phyloP scores from a whole-genome alignment of 2,797 vertebrate genomes.

The Onychomys arenicola region DNA sequence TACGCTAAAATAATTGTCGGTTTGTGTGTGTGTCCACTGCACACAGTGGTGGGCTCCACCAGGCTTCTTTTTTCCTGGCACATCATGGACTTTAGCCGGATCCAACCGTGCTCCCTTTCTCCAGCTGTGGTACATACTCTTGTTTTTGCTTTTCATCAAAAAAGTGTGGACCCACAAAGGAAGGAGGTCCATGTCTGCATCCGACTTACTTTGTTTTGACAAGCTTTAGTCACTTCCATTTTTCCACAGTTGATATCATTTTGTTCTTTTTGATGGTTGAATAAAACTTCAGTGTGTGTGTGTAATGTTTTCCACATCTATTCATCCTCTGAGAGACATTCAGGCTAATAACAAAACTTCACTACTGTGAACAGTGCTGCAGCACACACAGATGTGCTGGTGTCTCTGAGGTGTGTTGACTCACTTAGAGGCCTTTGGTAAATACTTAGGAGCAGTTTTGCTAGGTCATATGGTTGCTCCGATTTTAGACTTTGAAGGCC shows the following conservation, averaged over 20 bases:
- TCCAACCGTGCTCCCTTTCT: background rate
- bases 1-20: background rate
- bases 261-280: background rate
- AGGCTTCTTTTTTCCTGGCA: background rate
- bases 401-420: too few relatives aligned
- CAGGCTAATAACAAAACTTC: background rate
- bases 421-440: background rate
- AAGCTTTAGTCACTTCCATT: background rate
- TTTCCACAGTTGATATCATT: background rate
- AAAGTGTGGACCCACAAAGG: background rate
- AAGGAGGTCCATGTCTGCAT: background rate
- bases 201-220: background rate
- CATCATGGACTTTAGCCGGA: background rate
- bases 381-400: background rate
- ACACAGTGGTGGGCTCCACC: background rate
- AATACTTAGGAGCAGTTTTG: too few relatives aligned
- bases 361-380: background rate
- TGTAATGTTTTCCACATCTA: background rate
- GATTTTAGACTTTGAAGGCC: background rate
- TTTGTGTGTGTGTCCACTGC: background rate
- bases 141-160: background rate
- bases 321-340: background rate
- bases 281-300: background rate
- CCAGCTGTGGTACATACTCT: background rate
- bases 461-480: background rate